phyloP scores from a whole-genome alignment of 92 coral and sea anemone species.

The Paragorgia papillata region DNA sequence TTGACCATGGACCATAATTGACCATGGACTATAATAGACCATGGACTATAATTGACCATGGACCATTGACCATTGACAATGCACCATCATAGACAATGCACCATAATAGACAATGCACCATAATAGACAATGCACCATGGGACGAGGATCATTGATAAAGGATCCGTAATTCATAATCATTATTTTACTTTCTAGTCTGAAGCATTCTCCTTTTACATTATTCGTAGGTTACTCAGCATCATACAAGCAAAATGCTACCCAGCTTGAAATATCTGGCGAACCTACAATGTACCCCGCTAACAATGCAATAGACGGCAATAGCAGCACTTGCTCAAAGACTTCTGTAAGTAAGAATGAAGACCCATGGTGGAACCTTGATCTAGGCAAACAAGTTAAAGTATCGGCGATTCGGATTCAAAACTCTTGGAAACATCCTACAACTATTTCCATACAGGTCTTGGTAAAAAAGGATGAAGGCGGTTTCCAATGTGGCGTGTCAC shows the following conservation, averaged over 20 bases:
- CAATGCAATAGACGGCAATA: conserved; percentile 21
- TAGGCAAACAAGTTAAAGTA: conserved; percentile 3
- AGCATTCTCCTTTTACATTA: neutral
- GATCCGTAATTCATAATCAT: too few relatives aligned
- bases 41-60: too few relatives aligned
- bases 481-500: neutral
- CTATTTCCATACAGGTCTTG: neutral
- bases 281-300: neutral
- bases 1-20: too few relatives aligned
- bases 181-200: too few relatives aligned
- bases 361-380: conserved; percentile 32
- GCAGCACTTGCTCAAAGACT: conserved; percentile 13
- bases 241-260: neutral
- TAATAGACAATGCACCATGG: too few relatives aligned
- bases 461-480: neutral
- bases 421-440: neutral
- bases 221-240: conserved; percentile 21
- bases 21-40: too few relatives aligned
- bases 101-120: too few relatives aligned
- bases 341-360: neutral
- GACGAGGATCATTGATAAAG: too few relatives aligned
- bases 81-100: too few relatives aligned
- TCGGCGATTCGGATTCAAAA: conserved; percentile 1
- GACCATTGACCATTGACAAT: too few relatives aligned
- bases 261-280: neutral